Evolutionary conservation across 2,797 vertebrate species (phyloP), one percentile per base, ranked within the genome.

Genomic region (Parotocinclus haroldoi): DNA sequence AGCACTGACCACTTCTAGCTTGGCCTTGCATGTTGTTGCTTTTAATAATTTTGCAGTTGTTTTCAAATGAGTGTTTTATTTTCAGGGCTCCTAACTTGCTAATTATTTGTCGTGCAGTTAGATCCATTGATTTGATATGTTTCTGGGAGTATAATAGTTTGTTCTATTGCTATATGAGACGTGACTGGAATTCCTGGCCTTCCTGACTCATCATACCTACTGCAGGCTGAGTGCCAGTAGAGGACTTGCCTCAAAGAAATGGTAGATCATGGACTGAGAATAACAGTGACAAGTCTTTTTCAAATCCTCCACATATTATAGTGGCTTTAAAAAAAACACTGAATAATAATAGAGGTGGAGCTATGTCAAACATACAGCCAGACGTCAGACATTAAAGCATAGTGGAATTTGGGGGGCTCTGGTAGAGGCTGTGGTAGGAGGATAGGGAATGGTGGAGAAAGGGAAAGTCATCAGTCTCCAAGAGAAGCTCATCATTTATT

Each of bases 401-500:
- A 53, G 72, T 67, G 69, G 71, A 74, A 79, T 68, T 40, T 18
- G 73, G 65, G 75, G 65, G 42, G 63, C 14, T 78, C 77, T 67
- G 37, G 19, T 49, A 54, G n/a, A 45, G n/a, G n/a, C 46, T 45
- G 55, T 16, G 45, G 59, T 45, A 60, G 16, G 10, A 7, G 40
- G 51, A 69, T 63, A 53, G 68, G 73, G 65, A 68, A 74, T 65
- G 69, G 61, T 44, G 52, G 55, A 66, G 64, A 58, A 58, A 62
- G 67, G 71, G 67, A 59, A 73, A 71, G 68, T 75, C 72, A 74
- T 75, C 75, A 73, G 63, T 72, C 74, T 79, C 69, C 57, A 75
- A 68, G 72, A 77, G 76, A 74, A 73, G 71, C 68, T 71, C 79
- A 86, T 89, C 78, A 81, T 81, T 87, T 84, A 88, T 87, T 88